Conservation (phyloP, 2,113 vertebrate genomes). For the Zapornia atra region DNA sequence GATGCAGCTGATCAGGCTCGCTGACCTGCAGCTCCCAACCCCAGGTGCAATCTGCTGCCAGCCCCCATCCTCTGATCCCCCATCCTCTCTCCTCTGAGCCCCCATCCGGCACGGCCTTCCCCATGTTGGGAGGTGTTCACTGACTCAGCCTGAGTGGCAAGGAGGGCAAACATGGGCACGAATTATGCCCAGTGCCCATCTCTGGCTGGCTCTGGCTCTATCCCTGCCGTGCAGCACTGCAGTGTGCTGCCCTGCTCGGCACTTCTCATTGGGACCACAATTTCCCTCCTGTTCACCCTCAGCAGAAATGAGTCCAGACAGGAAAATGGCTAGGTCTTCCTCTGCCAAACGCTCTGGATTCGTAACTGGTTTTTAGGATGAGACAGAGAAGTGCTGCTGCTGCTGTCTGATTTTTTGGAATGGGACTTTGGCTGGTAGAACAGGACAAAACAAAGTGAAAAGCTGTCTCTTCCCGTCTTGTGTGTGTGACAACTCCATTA, state of each 20-base stretch:
- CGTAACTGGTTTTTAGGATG: neutral
- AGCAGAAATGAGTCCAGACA: neutral
- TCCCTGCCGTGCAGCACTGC: neutral
- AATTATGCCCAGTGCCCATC: neutral
- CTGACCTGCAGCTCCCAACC: neutral
- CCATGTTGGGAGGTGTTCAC: accelerated
- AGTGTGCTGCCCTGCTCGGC: accelerated
- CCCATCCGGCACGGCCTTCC: neutral
- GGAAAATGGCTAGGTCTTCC: neutral
- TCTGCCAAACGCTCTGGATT: slow-evolving; percentile 40
- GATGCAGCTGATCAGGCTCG: neutral
- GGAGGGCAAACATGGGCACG: neutral
- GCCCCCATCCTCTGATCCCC: neutral
- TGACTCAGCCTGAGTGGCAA: neutral
- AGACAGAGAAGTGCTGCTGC: neutral
- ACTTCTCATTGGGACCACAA: neutral
- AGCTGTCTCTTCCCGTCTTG: neutral
- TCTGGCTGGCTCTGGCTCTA: neutral
- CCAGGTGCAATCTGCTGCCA: accelerated
- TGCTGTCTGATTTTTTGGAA: slow-evolving; percentile 26
- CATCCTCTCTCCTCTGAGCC: neutral
- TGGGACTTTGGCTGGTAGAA: slow-evolving; percentile 11
- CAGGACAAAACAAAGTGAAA: neutral
- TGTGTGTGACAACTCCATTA: slow-evolving; percentile 18
- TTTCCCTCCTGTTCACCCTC: neutral